Base-by-base conservation (phyloP, 2,113 vertebrate genomes). In the Pelobates fuscus region DNA sequence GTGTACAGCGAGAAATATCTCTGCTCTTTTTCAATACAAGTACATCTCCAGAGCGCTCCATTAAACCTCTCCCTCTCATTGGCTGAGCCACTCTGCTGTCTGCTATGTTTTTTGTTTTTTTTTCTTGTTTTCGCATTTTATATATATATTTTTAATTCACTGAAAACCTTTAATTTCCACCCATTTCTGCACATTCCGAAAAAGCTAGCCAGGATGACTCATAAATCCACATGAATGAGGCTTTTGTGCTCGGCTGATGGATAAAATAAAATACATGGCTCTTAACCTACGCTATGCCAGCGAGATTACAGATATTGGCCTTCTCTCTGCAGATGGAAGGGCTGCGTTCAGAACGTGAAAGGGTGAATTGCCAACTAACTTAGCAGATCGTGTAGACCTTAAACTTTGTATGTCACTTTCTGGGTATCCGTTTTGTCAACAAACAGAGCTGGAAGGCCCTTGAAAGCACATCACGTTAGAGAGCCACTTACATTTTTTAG, bases 201-300 rank as follows among this genome's bases (percentile, higher is more conserved):
- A 55, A 62, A 65, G 17, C 41, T 2, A 55, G 62, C 32, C 62
- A 27, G 30, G 46, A 58, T 66, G 61, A 74, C 52, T 66, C 71
- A 74, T 57, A 46, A 58, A 67, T 58, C 24, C 63, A 43, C 52
- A 75, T 75, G 71, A 74, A 74, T 58, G 25, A 30, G 71, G 71
- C 71, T 66, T 62, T 74, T 74, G 71, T 74, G 63, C 32, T 1
- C 12, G 12, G 10, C 43, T 52, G n/a, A 71, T n/a, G 26, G 44
- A 14, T 20, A 49, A 27, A 37, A 72, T 64, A 52, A 54, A 64
- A 64, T 43, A 26, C 18, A 23, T 11, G 8, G 2, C 2, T 20
- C 44, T 29, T 49, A 63, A 46, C 58, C 44, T 18, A 18, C 44
- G 3, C 15, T 1, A 4, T 11, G 10, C 44, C 44, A 49, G 44